Evolutionary conservation across 2,888 invertebrate genomes (phyloP).

Genomic region (Andrena camellia): DNA sequence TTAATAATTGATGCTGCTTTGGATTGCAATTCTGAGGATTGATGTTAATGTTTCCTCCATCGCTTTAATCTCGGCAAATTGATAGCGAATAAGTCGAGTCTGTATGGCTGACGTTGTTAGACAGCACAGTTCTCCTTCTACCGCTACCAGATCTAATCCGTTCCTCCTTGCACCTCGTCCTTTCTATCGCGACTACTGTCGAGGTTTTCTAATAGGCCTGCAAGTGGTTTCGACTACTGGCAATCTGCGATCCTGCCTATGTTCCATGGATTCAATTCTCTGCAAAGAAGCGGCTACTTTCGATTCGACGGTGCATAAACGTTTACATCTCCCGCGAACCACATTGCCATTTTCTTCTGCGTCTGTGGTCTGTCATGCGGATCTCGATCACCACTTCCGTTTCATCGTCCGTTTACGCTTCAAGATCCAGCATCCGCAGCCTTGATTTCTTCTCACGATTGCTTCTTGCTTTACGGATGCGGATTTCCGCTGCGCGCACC

Average conservation of each 20-base stretch:
- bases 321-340: neutral
- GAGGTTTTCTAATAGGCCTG: too few relatives aligned
- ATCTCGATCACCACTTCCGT: conserved; percentile 11
- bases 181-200: conserved; percentile 36
- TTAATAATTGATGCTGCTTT: too few relatives aligned
- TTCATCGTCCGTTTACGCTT: neutral
- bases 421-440: conserved; percentile 2
- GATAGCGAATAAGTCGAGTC: too few relatives aligned
- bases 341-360: neutral
- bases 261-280: neutral
- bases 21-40: too few relatives aligned
- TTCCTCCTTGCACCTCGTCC: conserved; percentile 19
- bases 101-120: neutral
- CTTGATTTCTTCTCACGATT: conserved; percentile 17
- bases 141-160: neutral
- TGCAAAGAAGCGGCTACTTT: conserved; percentile 1
- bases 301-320: conserved; percentile 9
- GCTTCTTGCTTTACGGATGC: neutral
- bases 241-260: neutral
- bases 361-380: conserved; percentile 9
- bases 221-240: neutral
- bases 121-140: conserved; percentile 32
- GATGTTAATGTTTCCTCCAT: too few relatives aligned
- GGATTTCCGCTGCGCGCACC: neutral
- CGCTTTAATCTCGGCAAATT: too few relatives aligned